Percentiles rank a stretch among this genome's conserved stretches.
Conservation (phyloP, 2,888 invertebrate species). For the Drosophila pegasa region DNA sequence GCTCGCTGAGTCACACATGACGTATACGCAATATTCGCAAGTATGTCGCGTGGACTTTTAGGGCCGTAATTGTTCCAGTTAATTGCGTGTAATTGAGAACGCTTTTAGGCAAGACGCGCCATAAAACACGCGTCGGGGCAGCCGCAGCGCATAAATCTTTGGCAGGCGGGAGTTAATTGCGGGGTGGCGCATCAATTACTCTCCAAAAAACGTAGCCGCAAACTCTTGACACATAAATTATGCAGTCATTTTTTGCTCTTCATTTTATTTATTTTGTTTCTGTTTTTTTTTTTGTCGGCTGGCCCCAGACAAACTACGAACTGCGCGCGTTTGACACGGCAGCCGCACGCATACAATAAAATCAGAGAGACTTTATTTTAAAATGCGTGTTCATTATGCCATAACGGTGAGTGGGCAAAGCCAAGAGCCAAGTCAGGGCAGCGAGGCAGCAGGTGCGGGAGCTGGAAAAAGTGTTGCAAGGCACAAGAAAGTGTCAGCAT, state of each 20-base stretch:
- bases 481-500: conserved; percentile 69
- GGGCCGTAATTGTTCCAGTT: conserved; percentile 59
- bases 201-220: conserved; percentile 55
- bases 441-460: not conserved
- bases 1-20: conserved; percentile 29
- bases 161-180: conserved; percentile 66
- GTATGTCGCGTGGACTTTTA: conserved; percentile 27
- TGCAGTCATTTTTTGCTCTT: conserved; percentile 72
- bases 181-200: conserved; percentile 74
- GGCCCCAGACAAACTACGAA: conserved; percentile 42
- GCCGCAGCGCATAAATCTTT: conserved; percentile 60
- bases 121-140: conserved; percentile 61
- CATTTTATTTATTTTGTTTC: no score
- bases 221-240: conserved; percentile 70
- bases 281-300: not conserved
- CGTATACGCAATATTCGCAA: conserved; percentile 37
- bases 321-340: conserved; percentile 30
- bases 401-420: conserved; percentile 40
- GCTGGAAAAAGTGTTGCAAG: conserved; percentile 57
- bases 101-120: conserved; percentile 61
- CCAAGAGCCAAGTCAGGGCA: not conserved
- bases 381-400: conserved; percentile 76
- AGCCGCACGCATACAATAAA: conserved; percentile 30
- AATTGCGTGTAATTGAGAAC: conserved; percentile 72
- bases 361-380: conserved; percentile 63